Conservation (phyloP, 1,140 invertebrate species). For the Scaptomyza montana region DNA sequence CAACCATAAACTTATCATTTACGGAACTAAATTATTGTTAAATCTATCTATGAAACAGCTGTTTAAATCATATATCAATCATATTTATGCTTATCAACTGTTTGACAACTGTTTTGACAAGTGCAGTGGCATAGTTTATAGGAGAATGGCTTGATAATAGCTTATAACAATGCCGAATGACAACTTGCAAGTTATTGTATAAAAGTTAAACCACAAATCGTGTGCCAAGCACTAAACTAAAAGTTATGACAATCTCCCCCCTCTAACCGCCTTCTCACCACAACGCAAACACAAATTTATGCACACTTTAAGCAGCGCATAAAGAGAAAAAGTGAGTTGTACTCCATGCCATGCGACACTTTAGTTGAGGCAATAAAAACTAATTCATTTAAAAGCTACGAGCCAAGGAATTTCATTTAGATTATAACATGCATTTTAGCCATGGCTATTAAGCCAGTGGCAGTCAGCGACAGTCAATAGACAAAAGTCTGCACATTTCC, state of each 20-base stretch:
- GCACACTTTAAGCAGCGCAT: slow-evolving; percentile 43
- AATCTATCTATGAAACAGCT: slow-evolving; percentile 11
- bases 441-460: not conserved
- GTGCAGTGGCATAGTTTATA: not conserved
- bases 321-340: slow-evolving; percentile 6
- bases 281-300: slow-evolving; percentile 25
- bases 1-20: not conserved
- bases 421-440: slow-evolving; percentile 41
- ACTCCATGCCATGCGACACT: slow-evolving; percentile 19
- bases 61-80: slow-evolving; percentile 31
- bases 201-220: not conserved
- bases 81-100: slow-evolving; percentile 5
- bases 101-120: slow-evolving; percentile 25
- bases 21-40: not conserved
- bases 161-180: not conserved
- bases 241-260: not conserved
- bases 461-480: not conserved
- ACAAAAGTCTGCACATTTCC: slow-evolving; percentile 28
- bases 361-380: slow-evolving; percentile 59
- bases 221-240: slow-evolving; percentile 26
- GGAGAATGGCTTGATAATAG: not conserved
- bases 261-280: too few relatives aligned
- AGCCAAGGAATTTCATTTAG: slow-evolving; percentile 60
- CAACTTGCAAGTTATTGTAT: not conserved
- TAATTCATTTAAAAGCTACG: slow-evolving; percentile 80